Conservation (phyloP, 1,140 invertebrate species). For the Micrasema minimum region DNA sequence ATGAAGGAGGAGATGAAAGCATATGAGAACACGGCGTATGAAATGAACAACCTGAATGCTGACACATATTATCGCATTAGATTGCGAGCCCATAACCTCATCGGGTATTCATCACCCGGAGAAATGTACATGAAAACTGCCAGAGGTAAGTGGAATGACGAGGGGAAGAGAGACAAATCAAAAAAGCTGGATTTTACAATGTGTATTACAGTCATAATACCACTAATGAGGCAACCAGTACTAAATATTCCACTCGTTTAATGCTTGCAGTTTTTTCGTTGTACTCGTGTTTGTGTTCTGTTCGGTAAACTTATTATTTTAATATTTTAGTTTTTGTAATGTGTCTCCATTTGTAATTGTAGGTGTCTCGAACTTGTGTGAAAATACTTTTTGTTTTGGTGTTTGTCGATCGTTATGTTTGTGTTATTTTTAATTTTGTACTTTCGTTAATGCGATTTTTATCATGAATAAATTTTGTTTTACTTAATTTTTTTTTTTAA, state of each 20-base stretch:
- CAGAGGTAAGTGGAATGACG: slow-evolving; percentile 77
- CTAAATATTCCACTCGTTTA: slow-evolving; percentile 19
- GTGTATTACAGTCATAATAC: slow-evolving; percentile 57
- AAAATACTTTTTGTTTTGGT: slow-evolving; percentile 44
- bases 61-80: slow-evolving; percentile 86
- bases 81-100: slow-evolving; percentile 84
- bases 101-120: slow-evolving; percentile 81
- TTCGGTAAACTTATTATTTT: slow-evolving; percentile 29
- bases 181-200: slow-evolving; percentile 65
- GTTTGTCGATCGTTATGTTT: slow-evolving; percentile 46
- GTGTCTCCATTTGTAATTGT: slow-evolving; percentile 6
- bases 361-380: slow-evolving; percentile 23
- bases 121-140: slow-evolving; percentile 83
- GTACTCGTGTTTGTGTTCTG: slow-evolving; percentile 45
- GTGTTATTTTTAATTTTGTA: slow-evolving; percentile 43
- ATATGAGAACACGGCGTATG: slow-evolving; percentile 71
- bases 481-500: slow-evolving; percentile 37
- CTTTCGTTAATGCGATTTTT: slow-evolving; percentile 35
- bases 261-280: slow-evolving; percentile 47
- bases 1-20: slow-evolving; percentile 67
- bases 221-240: slow-evolving; percentile 3
- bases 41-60: slow-evolving; percentile 74
- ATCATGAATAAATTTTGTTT: slow-evolving; percentile 37
- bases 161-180: slow-evolving; percentile 61
- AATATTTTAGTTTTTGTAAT: slow-evolving; percentile 20